Percentiles rank a stretch among this genome's conserved stretches.
These are phyloP conservation scores for Callospermophilus lateralis DNA, from an alignment of 2,113 vertebrate genomes.

Conservation along the genomic window DNA sequence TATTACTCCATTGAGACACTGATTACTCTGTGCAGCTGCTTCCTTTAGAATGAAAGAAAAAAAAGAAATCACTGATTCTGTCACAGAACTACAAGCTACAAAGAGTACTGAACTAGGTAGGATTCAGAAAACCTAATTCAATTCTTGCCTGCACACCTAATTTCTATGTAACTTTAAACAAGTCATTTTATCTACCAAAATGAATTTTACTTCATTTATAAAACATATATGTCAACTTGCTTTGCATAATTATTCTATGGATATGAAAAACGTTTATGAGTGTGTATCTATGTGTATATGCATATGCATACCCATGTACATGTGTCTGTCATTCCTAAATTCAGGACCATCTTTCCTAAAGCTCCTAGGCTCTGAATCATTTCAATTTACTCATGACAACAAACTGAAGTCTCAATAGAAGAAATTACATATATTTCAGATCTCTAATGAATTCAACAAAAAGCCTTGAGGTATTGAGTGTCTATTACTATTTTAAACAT, in stretches of 20 bases:
- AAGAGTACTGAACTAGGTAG: background rate
- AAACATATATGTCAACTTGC: conserved; percentile 24
- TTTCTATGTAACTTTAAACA: conserved; percentile 10
- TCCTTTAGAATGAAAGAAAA: background rate
- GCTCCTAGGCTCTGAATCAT: background rate
- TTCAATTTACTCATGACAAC: conserved; percentile 47
- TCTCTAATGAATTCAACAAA: conserved; percentile 44
- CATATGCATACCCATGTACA: background rate
- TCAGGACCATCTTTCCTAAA: conserved; percentile 55
- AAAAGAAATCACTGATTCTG: background rate
- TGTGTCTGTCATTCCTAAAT: background rate
- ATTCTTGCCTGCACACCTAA: background rate
- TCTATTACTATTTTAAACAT: background rate
- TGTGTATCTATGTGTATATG: background rate
- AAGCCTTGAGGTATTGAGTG: background rate
- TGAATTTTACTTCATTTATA: background rate
- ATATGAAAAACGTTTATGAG: conserved; percentile 4
- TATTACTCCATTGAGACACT: conserved; percentile 33
- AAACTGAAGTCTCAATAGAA: conserved; percentile 43
- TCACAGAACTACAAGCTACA: background rate
- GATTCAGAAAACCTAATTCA: background rate
- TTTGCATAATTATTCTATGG: background rate
- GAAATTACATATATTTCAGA: conserved; percentile 4
- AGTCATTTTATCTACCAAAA: conserved; percentile 31
- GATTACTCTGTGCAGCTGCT: conserved; percentile 41